Evolutionary conservation across 2,113 vertebrate species (phyloP).

Genomic region (Neolamprologus hecqui): DNA sequence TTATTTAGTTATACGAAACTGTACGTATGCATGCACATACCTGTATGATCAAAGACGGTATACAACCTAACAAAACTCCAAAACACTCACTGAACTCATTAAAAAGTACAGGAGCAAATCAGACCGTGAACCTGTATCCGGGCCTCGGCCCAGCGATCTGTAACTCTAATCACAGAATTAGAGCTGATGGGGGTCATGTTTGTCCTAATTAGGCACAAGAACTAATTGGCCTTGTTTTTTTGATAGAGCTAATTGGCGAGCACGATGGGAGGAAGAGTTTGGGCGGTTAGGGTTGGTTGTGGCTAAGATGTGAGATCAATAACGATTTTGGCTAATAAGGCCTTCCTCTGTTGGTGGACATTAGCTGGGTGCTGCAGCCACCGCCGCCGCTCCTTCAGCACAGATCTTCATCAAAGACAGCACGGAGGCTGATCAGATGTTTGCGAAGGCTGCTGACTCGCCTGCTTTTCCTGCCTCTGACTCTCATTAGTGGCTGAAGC

Average conservation of each 20-base stretch:
- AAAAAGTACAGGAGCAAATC: not conserved
- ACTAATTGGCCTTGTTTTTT: constrained; percentile 40
- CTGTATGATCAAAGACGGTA: not conserved
- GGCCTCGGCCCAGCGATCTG: not conserved
- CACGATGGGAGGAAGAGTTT: not conserved
- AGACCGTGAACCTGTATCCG: not conserved
- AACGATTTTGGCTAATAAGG: not conserved
- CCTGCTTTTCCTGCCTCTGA: not conserved
- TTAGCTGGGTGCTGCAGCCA: not conserved
- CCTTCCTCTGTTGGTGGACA: not conserved
- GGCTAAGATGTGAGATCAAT: constrained; percentile 13
- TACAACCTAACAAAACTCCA: not conserved
- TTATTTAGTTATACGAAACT: not conserved
- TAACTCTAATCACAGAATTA: constrained; percentile 16
- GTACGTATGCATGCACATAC: not conserved
- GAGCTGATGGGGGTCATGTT: constrained; percentile 11
- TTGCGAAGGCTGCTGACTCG: not conserved
- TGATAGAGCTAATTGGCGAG: constrained; percentile 35
- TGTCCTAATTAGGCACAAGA: constrained; percentile 23
- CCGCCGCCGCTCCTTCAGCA: not conserved
- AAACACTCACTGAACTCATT: not conserved
- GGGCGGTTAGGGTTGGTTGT: not conserved
- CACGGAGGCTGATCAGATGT: not conserved
- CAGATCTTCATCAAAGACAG: not conserved
- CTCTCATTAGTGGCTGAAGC: not conserved